phyloP scores from a whole-genome alignment of 23 tunicate genomes.

The Diplosoma virens region DNA sequence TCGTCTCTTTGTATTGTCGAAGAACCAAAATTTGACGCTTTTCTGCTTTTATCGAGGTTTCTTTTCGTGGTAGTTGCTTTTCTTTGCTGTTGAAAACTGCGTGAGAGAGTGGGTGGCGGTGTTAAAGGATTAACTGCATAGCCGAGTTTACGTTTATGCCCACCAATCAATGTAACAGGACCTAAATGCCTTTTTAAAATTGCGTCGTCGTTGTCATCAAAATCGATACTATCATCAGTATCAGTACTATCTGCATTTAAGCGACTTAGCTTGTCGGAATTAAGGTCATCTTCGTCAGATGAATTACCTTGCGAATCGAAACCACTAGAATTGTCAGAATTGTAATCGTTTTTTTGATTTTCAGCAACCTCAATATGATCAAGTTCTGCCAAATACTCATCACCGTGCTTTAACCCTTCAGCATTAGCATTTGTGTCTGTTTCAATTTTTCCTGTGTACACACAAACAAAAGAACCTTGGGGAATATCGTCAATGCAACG shows the following conservation, averaged over 20 bases:
- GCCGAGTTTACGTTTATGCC: constrained; percentile 39
- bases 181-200: too few species aligned
- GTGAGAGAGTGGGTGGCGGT: constrained; percentile 26
- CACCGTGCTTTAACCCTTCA: constrained; percentile 76
- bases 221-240: constrained; percentile 13
- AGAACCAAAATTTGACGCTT: not conserved
- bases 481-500: constrained; percentile 88
- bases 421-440: constrained; percentile 77
- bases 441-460: constrained; percentile 84
- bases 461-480: constrained; percentile 85
- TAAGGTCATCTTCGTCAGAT: constrained; percentile 11
- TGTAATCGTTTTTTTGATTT: constrained; percentile 60
- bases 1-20: constrained; percentile 22
- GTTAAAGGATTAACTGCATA: not conserved
- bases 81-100: constrained; percentile 14
- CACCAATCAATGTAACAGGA: too few species aligned
- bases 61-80: constrained; percentile 36
- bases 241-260: constrained; percentile 47
- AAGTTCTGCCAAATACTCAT: constrained; percentile 95
- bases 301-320: constrained; percentile 34
- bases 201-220: too few species aligned
- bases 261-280: constrained; percentile 3
- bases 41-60: too few species aligned
- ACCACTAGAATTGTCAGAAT: constrained; percentile 72
- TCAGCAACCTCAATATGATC: constrained; percentile 96